Base-by-base conservation (phyloP, 2,888 invertebrate genomes). In the Conchocele bisecta region DNA sequence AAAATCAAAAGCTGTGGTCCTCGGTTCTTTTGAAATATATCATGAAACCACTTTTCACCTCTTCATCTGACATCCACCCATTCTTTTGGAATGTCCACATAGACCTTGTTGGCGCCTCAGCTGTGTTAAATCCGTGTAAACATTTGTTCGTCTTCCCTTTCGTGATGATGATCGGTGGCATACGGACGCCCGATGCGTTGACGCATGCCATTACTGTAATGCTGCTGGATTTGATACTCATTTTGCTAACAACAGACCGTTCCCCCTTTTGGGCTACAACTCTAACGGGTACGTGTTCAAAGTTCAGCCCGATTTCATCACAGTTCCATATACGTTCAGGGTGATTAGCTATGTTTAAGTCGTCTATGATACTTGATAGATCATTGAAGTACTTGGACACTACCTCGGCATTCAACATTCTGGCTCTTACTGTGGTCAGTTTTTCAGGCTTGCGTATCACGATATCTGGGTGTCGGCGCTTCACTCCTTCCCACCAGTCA, bases 101-200 rank as follows among this genome's bases (percentile, higher is more conserved):
- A 0, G 78, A 56, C 6, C 74, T 73, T 13, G 11, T 15, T 17
- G 81, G 79, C 1, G 68, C 68, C 6, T 77, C 65, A 3, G 17
- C 20, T 0, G 70, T 71, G 3, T 72, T 71, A 33, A 76, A 74
- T 0, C 63, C 67, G 24, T 76, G 75, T 6, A 82, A 31, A 0
- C 65, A 63, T 33, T 33, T 64, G 3, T 39, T 4, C 3, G 79
- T 78, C 59, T 81, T 78, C 13, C 79, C 79, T 39, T 78, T 79
- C 1, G 69, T 77, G 9, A 81, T 71, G 5, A 77, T 51, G 3
- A 79, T 6, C 13, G 79, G 75, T 1, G 75, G 69, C 74, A 82
- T 79, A 17, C 22, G 22, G 3, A 28, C 6, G 11, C 75, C 81
- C 7, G 66, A 58, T 11, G 73, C 77, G 39, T 74, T 82, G 9